phyloP scores from a whole-genome alignment of 2,113 vertebrate species.

The Potamarius usumacintae region DNA sequence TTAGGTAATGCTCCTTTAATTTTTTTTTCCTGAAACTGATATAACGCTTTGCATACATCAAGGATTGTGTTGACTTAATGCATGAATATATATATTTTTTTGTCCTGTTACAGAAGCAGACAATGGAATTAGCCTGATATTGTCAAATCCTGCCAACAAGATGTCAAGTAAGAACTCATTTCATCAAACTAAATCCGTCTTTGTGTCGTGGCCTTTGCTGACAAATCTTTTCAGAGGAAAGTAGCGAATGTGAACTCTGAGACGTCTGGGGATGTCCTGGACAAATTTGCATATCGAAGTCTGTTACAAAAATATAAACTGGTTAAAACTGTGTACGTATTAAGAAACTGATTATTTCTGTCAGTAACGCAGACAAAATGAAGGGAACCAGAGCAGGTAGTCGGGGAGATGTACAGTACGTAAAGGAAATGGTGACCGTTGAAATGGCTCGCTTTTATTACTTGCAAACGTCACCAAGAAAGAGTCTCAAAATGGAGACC shows the following conservation, averaged over 20 bases:
- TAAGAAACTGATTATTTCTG: background rate
- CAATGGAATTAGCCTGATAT: slow-evolving; percentile 49
- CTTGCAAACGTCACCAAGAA: background rate
- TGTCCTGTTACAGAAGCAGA: slow-evolving; percentile 44
- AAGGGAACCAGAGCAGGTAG: no score
- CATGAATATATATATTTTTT: background rate
- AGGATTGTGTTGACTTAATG: background rate
- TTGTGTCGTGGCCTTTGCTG: background rate
- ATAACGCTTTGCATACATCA: background rate
- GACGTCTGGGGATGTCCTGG: no score
- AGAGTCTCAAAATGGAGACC: background rate
- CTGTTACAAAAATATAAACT: background rate
- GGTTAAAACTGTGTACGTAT: background rate
- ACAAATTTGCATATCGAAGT: background rate
- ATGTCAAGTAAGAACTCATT: slow-evolving; percentile 72
- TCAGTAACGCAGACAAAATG: background rate
- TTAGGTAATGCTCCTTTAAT: background rate
- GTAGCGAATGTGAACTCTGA: background rate
- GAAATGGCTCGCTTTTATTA: background rate
- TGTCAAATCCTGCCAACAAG: slow-evolving; percentile 42
- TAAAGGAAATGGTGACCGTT: background rate
- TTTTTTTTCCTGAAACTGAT: no score
- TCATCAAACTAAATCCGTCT: background rate
- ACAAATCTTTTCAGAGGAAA: background rate
- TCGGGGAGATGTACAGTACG: no score